These are phyloP conservation scores for Neoascia interrupta DNA, from an alignment of 2,888 invertebrate genomes.

Conservation along the genomic window DNA sequence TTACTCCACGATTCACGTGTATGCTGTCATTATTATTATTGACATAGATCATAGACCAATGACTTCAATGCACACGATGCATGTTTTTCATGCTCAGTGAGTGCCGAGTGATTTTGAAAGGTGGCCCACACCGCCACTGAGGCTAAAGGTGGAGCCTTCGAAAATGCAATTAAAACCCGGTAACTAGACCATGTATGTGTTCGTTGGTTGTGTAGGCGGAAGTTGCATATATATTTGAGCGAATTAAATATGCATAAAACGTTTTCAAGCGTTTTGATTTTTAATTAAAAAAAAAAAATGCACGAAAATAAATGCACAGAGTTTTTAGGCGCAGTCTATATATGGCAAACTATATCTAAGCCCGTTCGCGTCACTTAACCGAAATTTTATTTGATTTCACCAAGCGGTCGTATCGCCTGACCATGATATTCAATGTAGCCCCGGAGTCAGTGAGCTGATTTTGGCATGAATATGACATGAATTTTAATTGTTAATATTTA, in stretches of 20 bases:
- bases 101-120: constrained; percentile 18
- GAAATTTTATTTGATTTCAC: constrained; percentile 41
- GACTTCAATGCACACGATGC: constrained; percentile 29
- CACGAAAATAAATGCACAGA: not conserved
- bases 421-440: constrained; percentile 28
- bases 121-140: constrained; percentile 8
- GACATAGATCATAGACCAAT: constrained; percentile 47
- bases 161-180: constrained; percentile 60
- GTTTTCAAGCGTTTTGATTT: constrained; percentile 59
- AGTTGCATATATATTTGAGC: constrained; percentile 3
- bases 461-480: constrained; percentile 22
- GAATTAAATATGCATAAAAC: constrained; percentile 64
- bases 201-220: constrained; percentile 4
- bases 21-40: constrained; percentile 49
- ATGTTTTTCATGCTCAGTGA: constrained; percentile 1
- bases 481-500: constrained; percentile 39
- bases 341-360: constrained; percentile 33
- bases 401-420: not conserved
- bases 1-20: constrained; percentile 1
- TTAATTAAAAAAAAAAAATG: constrained; percentile 45
- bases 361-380: constrained; percentile 38
- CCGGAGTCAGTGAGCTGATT: constrained; percentile 4
- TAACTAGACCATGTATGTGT: constrained; percentile 7
- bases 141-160: constrained; percentile 21
- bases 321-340: not conserved